Conservation (phyloP, 2,113 vertebrate genomes). For the Crotalus tigris region DNA sequence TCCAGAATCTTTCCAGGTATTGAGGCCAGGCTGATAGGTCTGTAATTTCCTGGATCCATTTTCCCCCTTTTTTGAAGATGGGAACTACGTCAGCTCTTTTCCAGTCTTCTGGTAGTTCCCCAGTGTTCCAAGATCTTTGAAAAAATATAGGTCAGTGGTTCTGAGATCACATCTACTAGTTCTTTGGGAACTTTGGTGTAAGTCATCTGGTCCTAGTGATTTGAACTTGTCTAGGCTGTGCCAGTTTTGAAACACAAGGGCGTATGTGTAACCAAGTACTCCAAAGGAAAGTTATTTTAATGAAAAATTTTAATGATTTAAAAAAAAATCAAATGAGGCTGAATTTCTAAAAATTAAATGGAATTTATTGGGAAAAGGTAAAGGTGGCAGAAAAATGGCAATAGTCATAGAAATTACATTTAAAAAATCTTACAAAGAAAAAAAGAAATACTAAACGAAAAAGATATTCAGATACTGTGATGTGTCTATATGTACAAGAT, state of each 20-base stretch:
- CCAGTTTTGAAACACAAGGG: not conserved
- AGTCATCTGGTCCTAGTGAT: no score
- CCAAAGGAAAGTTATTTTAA: not conserved
- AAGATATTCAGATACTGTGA: not conserved
- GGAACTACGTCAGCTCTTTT: no score
- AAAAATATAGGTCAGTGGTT: no score
- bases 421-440: not conserved
- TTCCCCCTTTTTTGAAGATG: no score
- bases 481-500: not conserved
- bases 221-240: not conserved
- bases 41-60: no score
- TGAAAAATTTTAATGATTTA: not conserved
- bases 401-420: not conserved
- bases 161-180: no score
- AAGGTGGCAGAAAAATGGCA: not conserved
- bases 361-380: not conserved
- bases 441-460: not conserved
- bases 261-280: not conserved
- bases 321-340: not conserved
- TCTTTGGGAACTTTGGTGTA: no score
- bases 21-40: no score
- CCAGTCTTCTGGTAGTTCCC: no score
- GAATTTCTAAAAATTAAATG: not conserved
- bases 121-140: no score
- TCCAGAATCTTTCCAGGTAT: no score